Evolutionary conservation across 2,888 invertebrate genomes (phyloP).

Genomic region (Caradrina kadenii): DNA sequence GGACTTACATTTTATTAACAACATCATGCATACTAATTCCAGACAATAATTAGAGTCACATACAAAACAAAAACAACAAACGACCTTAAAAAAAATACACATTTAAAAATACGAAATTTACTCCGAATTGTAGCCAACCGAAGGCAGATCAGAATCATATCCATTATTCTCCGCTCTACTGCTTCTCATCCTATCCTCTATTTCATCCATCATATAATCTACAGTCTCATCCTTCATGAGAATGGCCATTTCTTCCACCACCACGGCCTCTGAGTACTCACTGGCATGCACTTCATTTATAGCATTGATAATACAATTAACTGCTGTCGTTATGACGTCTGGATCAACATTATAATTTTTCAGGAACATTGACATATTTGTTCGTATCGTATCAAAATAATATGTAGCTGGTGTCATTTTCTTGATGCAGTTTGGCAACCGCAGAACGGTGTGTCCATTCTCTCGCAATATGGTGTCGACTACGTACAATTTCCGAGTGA

Average conservation of each 20-base stretch:
- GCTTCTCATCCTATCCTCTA: constrained; percentile 1
- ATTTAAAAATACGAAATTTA: neutral
- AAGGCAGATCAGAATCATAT: constrained; percentile 38
- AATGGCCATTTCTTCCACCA: constrained; percentile 13
- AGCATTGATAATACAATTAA: constrained; percentile 8
- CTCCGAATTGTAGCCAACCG: constrained; percentile 35
- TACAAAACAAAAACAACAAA: neutral
- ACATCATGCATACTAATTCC: too few species aligned
- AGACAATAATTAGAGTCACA: neutral
- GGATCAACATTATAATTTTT: accelerated
- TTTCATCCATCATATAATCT: constrained; percentile 23
- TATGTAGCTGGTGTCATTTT: constrained; percentile 43
- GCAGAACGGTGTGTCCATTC: constrained; percentile 38
- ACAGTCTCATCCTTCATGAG: constrained; percentile 12
- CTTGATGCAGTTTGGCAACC: constrained; percentile 38
- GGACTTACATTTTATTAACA: constrained; percentile 4
- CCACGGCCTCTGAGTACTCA: neutral
- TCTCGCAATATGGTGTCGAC: constrained; percentile 19
- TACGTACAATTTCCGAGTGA: constrained; percentile 15
- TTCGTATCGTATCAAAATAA: constrained; percentile 24
- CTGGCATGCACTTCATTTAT: neutral
- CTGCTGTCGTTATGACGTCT: accelerated
- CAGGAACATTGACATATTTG: neutral
- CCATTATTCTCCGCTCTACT: accelerated
- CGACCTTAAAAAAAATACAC: too few species aligned